These are phyloP conservation scores for Luperina testacea DNA, from an alignment of 2,888 invertebrate genomes.

Conservation along the genomic window DNA sequence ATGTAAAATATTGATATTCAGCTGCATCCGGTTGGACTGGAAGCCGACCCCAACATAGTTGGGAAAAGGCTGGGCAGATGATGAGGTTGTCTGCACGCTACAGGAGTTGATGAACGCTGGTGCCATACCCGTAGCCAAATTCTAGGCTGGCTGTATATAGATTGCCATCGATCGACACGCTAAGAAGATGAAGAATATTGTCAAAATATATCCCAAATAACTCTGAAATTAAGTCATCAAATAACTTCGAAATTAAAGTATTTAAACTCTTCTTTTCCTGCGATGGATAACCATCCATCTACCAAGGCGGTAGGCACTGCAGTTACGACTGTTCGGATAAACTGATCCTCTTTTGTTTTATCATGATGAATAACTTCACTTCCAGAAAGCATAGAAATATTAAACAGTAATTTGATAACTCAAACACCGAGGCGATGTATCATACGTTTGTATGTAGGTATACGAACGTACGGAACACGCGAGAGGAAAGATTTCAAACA, in stretches of 20 bases:
- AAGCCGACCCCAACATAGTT: too few relatives aligned
- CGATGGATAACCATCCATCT: neutral
- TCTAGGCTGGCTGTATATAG: neutral
- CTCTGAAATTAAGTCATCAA: too few relatives aligned
- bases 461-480: slow-evolving; percentile 16
- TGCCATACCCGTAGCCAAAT: neutral
- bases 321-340: slow-evolving; percentile 8
- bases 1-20: too few relatives aligned
- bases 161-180: neutral
- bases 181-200: neutral
- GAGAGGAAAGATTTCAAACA: slow-evolving; percentile 58
- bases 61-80: too few relatives aligned
- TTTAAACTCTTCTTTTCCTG: neutral
- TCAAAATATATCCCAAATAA: neutral
- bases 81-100: too few relatives aligned
- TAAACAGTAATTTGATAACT: slow-evolving; percentile 36
- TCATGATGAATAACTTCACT: slow-evolving; percentile 4
- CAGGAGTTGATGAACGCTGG: neutral
- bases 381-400: slow-evolving; percentile 5
- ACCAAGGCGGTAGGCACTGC: neutral
- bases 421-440: slow-evolving; percentile 14
- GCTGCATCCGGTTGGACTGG: too few relatives aligned
- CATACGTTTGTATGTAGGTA: neutral
- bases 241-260: neutral
- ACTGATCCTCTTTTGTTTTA: slow-evolving; percentile 3